Evolutionary conservation across 35 echinoderm and acorn worm species (phyloP), one percentile per base, ranked within the genome.

Genomic region (Chiridota heheva): DNA sequence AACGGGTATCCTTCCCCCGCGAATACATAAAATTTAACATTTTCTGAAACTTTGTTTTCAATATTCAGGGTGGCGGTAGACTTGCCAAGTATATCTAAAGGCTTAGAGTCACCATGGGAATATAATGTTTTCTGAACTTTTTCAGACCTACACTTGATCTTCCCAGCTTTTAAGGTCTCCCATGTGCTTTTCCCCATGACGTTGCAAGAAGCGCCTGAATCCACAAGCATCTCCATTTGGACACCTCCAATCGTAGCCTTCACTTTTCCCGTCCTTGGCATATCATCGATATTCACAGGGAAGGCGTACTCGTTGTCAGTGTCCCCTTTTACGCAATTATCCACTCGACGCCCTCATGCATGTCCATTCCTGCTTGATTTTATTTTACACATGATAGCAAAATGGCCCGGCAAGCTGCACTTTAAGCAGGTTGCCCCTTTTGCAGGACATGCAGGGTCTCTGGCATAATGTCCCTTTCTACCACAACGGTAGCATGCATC

Each of bases 1-100:
- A 89, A 32, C 39, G 77, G 40, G 35, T 47, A 57, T 42, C 87
- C 67, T 35, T 74, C 43, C 17, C 86, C 86, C 33, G 82, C 69
- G 16, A 82, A 25, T n/a, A 91, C 89, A 64, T 69, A 91, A 40
- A 86, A 46, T 16, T 91, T 44, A 25, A 53, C 49, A 25, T 45
- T 46, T 59, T 58, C 13, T 17, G 3, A 58, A 24, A 5, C 5
- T 81, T 36, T 69, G 31, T 69, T 37, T 18, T 36, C 32, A 25
- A 8, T 66, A 63, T 15, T 53, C 12, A 90, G n/a, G 38, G 80
- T 20, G 17, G 78, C 49, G n/a, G 36, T 22, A 35, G 73, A 63
- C n/a, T n/a, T n/a, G n/a, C n/a, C n/a, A n/a, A n/a, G n/a, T n/a
- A n/a, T n/a, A n/a, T n/a, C n/a, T n/a, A n/a, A n/a, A n/a, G n/a